A percentile compares a stretch with the other conserved stretches of the same genome.
Evolutionary conservation across 2,113 vertebrate species (phyloP).

Genomic region (Acanthisitta chloris): DNA sequence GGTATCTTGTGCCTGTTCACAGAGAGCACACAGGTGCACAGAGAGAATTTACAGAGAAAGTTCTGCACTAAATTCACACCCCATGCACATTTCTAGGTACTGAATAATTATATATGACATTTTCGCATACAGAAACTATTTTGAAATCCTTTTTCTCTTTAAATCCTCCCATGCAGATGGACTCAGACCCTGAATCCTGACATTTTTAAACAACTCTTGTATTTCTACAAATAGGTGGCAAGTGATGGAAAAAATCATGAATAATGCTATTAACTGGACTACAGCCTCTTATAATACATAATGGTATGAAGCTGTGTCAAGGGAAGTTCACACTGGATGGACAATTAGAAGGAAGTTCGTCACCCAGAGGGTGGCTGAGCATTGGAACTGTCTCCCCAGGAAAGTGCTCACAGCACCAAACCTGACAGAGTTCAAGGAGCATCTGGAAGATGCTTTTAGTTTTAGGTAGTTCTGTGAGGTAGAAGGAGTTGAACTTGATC

Average conservation of each 20-base stretch:
- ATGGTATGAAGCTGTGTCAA: background rate
- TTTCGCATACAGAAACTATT: background rate
- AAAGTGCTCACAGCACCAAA: background rate
- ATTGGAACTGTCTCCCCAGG: background rate
- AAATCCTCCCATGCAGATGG: background rate
- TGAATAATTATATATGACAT: rapidly evolving
- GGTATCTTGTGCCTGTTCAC: background rate
- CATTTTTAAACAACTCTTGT: background rate
- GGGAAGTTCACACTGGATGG: background rate
- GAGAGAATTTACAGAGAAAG: background rate
- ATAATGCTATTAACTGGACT: background rate
- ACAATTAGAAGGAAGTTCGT: background rate
- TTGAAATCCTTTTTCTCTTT: background rate
- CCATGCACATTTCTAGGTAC: background rate
- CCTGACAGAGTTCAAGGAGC: background rate
- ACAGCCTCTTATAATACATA: background rate
- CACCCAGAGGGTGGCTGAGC: too few species aligned
- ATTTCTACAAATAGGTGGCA: background rate
- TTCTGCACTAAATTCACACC: background rate
- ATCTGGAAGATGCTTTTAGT: background rate
- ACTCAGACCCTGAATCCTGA: background rate
- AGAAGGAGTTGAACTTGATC: background rate
- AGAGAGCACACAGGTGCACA: too few species aligned
- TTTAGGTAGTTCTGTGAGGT: background rate
- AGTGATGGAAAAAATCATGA: background rate